Percentiles rank a stretch among this genome's conserved stretches.
Conservation (phyloP, 2,888 invertebrate species). For the Lasioglossum morio region DNA sequence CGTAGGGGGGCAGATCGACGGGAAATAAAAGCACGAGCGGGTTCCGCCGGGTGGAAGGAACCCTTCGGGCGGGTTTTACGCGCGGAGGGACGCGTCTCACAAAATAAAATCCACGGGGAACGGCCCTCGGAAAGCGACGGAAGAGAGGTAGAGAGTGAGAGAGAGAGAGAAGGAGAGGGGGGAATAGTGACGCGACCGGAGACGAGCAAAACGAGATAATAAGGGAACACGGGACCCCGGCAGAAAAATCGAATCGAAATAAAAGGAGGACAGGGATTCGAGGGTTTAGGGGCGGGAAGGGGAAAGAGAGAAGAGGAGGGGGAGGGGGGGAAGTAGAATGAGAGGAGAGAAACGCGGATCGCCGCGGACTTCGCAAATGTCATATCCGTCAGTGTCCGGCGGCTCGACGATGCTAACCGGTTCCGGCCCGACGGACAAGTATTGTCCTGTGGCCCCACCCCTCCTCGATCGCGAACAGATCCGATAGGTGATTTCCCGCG, state of each 20-base stretch:
- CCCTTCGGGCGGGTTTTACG: background rate
- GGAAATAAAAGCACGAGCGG: conserved; percentile 69
- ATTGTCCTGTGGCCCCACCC: conserved; percentile 16
- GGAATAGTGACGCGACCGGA: conserved; percentile 52
- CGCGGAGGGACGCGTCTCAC: conserved; percentile 20
- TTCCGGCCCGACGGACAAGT: conserved; percentile 51
- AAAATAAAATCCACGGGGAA: conserved; percentile 57
- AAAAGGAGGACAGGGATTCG: conserved; percentile 38
- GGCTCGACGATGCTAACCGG: conserved; percentile 67
- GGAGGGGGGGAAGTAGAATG: conserved; percentile 35
- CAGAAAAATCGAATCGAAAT: conserved; percentile 60
- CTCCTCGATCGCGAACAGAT: conserved; percentile 2
- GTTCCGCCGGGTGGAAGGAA: conserved; percentile 6
- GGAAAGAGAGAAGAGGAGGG: conserved; percentile 1
- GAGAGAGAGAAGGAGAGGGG: conserved; percentile 16
- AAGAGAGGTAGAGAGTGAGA: background rate
- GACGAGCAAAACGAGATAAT: conserved; percentile 63
- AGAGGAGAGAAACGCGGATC: conserved; percentile 54
- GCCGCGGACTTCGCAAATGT: conserved; percentile 81
- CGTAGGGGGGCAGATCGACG: conserved; percentile 51
- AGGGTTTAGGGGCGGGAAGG: background rate
- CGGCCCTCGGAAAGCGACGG: conserved; percentile 11
- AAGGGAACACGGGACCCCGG: conserved; percentile 51
- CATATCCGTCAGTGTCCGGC: conserved; percentile 83
- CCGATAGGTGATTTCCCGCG: conserved; percentile 13